Evolutionary conservation across 2,888 invertebrate genomes (phyloP), one percentile per base, ranked within the genome.

Genomic region (Pantelozetes paolii): DNA sequence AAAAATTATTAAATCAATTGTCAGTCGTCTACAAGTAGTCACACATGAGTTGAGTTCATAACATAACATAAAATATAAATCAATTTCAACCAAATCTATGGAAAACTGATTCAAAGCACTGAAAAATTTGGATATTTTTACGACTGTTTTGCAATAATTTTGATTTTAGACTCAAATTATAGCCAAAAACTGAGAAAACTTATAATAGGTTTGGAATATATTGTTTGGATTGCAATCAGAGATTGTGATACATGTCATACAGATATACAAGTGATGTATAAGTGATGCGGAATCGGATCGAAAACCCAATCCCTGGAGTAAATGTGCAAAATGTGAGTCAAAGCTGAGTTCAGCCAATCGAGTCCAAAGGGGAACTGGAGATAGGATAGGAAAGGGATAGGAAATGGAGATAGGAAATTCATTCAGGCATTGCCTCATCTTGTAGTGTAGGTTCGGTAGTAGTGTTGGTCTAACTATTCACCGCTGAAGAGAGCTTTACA

Each of bases 181-280:
- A 23, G n/a, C 23, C 26, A n/a, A 54, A 3, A 18, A n/a, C 8
- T 54, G 54, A 9, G 20, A n/a, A 54, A 20, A 20, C 54, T 23
- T n/a, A n/a, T n/a, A n/a, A 54, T 54, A 20, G 54, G 2, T 23
- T n/a, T 45, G 45, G 45, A 45, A 45, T 18, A n/a, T 9, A 45
- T 45, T 54, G 54, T 54, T 54, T 54, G 54, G 54, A 54, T 54
- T 54, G 54, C n/a, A 54, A 54, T 54, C 54, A 62, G 36, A 64
- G 64, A 64, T 64, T 64, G 64, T 64, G 64, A 64, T 64, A 64
- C 64, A 64, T 40, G 57, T 64, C 64, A 40, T 64, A 64, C 36
- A 64, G 32, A 36, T 64, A 64, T 64, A 64, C 36, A n/a, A 64
- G 26, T 30, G 26, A 36, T 40, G 30, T 40, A 64, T 40, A 64